Evolutionary conservation across 2,888 invertebrate genomes (phyloP).

Genomic region (Nebria brevicollis): DNA sequence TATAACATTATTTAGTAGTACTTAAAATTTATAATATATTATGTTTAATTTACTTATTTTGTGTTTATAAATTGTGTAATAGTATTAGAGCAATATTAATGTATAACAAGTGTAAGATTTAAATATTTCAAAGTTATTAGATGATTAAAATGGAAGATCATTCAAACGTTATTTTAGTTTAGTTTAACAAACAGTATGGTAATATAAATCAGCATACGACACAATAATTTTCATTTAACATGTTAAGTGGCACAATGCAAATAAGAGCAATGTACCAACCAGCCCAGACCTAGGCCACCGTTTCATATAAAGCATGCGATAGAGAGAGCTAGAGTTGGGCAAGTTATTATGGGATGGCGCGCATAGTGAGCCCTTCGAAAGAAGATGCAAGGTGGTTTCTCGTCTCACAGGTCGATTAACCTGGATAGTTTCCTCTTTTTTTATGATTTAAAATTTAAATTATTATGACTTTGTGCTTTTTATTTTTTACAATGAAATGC

Average conservation of each 20-base stretch:
- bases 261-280: slow-evolving; percentile 1
- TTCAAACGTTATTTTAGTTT: neutral
- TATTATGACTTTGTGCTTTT: neutral
- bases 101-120: neutral
- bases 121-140: neutral
- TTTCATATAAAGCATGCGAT: neutral
- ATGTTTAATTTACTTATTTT: too few species aligned
- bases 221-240: slow-evolving; percentile 1
- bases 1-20: too few species aligned
- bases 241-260: slow-evolving; percentile 1
- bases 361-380: neutral
- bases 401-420: neutral
- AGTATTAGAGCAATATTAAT: neutral
- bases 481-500: neutral
- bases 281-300: neutral
- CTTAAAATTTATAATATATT: too few species aligned
- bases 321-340: neutral
- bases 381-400: neutral
- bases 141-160: neutral
- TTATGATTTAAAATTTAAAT: neutral
- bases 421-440: neutral
- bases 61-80: neutral
- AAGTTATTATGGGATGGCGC: neutral
- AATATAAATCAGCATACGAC: slow-evolving; percentile 1
- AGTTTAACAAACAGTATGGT: slow-evolving; percentile 1